A percentile compares a stretch with the other conserved stretches of the same genome.
These are phyloP conservation scores for Zonotrichia albicollis DNA, from an alignment of 2,797 vertebrate genomes.

Conservation along the genomic window DNA sequence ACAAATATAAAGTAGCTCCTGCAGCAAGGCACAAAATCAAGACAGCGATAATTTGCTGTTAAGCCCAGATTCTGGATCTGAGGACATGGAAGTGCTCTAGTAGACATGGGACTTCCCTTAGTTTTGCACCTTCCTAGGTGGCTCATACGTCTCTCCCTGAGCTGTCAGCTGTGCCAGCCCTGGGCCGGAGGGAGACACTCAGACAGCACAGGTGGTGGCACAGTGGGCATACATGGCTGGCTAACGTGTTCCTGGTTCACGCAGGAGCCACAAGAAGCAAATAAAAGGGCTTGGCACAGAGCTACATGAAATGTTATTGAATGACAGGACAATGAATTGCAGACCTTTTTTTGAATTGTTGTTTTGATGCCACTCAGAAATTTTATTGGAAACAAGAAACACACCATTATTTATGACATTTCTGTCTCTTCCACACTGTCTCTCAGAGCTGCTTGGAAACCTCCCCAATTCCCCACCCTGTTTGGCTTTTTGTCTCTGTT, in stretches of 20 bases:
- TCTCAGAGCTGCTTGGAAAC: neutral
- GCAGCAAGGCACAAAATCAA: neutral
- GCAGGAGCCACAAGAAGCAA: neutral
- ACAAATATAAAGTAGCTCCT: neutral
- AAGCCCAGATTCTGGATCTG: neutral
- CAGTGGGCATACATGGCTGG: neutral
- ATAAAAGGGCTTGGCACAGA: neutral
- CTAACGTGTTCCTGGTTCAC: neutral
- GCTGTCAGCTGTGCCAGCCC: neutral
- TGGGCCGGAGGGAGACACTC: neutral
- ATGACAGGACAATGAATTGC: neutral
- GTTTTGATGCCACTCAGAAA: neutral
- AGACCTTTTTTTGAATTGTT: neutral
- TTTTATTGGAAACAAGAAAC: neutral
- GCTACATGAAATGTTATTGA: rapidly evolving
- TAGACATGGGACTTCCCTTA: neutral
- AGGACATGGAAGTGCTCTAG: neutral
- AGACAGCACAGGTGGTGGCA: neutral
- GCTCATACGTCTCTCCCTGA: neutral
- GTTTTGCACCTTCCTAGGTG: neutral
- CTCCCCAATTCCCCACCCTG: neutral
- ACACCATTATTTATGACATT: neutral
- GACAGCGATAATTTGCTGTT: neutral
- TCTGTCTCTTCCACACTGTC: neutral
- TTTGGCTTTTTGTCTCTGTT: neutral